Evolutionary conservation across 1,140 invertebrate genomes (phyloP).

Genomic region (Argopecten irradians): DNA sequence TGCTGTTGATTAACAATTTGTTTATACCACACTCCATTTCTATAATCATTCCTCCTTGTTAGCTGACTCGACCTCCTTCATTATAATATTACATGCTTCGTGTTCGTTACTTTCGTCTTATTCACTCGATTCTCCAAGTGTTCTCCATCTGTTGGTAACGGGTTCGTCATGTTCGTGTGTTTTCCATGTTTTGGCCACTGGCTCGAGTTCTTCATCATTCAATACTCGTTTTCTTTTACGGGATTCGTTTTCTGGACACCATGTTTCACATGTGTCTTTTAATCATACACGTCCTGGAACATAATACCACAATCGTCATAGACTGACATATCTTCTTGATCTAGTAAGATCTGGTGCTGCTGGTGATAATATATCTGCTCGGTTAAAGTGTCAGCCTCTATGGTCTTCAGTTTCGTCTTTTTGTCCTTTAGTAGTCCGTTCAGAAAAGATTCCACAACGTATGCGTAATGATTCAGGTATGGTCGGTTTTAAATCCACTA

Average conservation of each 20-base stretch:
- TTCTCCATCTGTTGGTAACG: too few relatives aligned
- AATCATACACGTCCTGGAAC: background rate
- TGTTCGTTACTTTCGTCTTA: too few relatives aligned
- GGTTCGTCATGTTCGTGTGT: too few relatives aligned
- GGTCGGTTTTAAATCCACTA: conserved; percentile 24
- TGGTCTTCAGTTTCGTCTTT: background rate
- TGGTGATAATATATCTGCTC: background rate
- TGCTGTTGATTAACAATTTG: too few relatives aligned
- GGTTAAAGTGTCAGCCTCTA: background rate
- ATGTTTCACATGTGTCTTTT: too few relatives aligned
- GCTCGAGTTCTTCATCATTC: too few relatives aligned
- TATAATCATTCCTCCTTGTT: too few relatives aligned
- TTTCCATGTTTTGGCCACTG: too few relatives aligned
- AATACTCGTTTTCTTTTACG: background rate
- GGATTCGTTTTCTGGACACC: background rate
- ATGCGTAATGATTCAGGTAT: background rate
- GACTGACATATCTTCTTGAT: background rate
- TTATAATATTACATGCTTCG: too few relatives aligned
- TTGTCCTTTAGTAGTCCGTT: background rate
- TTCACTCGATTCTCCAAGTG: too few relatives aligned
- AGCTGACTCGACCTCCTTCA: too few relatives aligned
- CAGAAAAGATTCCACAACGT: background rate
- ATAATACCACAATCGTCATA: conserved; percentile 4
- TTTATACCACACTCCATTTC: too few relatives aligned
- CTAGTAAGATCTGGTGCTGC: background rate